Evolutionary conservation across 2,888 invertebrate species (phyloP), one percentile per base, ranked within the genome.

Genomic region (Neoascia interrupta): DNA sequence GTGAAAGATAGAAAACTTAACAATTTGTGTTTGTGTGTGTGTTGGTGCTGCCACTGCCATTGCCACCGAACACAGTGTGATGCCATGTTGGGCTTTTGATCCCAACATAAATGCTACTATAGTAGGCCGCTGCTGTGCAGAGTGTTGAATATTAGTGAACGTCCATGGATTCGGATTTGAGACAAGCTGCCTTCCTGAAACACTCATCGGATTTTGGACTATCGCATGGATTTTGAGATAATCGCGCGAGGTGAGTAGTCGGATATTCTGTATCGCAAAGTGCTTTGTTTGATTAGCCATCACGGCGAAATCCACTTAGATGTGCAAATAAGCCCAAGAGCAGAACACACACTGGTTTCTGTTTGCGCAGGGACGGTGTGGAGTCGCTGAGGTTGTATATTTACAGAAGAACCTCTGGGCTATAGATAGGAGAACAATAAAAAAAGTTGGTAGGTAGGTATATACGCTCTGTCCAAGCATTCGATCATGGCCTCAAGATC

Each of bases 61-160:
- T 87, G 88, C 87, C 88, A 87, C 88, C 85, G 88, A 86, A 85
- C 88, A 85, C 88, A 88, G 88, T 88, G 85, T 88, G 88, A 87
- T 87, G 88, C 88, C 88, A 82, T 82, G 83, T 82, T 83, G 73
- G 72, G 79, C 79, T 79, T 73, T 73, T 79, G 79, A 79, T 79
- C 72, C 66, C 66, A 73, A 79, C 60, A n/a, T n/a, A n/a, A n/a
- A 43, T 79, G 79, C 79, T 79, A 79, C 79, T 68, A 61, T 61
- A 79, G 79, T 79, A 73, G 79, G 49, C 66, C 76, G 70, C 56
- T n/a, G n/a, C n/a, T 18, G 72, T 72, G 70, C 47, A 56, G 56
- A 56, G 43, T 36, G 36, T 41, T 56, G 37, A 64, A 64, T 63
- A 51, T 45, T 51, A 53, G 45, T 58, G 39, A 76, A 70, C 34